Conservation (phyloP, 2,113 vertebrate species). For the Pandion haliaetus region DNA sequence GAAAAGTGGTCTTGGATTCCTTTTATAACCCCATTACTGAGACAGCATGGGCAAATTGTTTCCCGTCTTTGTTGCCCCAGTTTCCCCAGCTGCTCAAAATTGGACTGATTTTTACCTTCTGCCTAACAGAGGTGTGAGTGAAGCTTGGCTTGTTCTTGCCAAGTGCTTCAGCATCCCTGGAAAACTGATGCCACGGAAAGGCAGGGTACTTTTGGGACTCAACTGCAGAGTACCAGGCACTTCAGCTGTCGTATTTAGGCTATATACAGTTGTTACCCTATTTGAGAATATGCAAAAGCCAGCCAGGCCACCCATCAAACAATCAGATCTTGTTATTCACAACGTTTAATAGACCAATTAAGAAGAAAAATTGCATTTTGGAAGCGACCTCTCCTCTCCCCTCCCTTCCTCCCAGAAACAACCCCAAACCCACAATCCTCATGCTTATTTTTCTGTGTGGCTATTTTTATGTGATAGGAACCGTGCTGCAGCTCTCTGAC, state of each 20-base stretch:
- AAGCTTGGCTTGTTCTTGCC: neutral
- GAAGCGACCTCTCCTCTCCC: neutral
- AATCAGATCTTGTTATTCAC: neutral
- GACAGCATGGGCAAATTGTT: neutral
- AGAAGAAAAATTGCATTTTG: neutral
- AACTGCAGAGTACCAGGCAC: rapidly evolving
- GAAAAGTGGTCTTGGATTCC: neutral
- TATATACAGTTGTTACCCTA: neutral
- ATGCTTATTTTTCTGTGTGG: neutral
- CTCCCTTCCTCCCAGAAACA: neutral
- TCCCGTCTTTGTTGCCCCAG: neutral
- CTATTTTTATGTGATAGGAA: neutral
- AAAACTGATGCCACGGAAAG: rapidly evolving
- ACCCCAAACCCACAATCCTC: neutral
- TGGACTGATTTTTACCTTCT: neutral
- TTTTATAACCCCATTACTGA: neutral
- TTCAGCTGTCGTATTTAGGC: neutral
- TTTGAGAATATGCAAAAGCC: neutral
- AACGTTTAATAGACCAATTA: neutral
- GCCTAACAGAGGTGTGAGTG: neutral
- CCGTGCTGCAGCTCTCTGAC: neutral
- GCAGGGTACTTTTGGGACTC: neutral
- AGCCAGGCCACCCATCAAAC: neutral
- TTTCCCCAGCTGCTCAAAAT: neutral
- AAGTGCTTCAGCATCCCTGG: neutral